Percentiles rank a stretch among this genome's conserved stretches.
These are phyloP conservation scores for Siniperca knerii DNA, from an alignment of 2,113 vertebrate species.

Conservation along the genomic window DNA sequence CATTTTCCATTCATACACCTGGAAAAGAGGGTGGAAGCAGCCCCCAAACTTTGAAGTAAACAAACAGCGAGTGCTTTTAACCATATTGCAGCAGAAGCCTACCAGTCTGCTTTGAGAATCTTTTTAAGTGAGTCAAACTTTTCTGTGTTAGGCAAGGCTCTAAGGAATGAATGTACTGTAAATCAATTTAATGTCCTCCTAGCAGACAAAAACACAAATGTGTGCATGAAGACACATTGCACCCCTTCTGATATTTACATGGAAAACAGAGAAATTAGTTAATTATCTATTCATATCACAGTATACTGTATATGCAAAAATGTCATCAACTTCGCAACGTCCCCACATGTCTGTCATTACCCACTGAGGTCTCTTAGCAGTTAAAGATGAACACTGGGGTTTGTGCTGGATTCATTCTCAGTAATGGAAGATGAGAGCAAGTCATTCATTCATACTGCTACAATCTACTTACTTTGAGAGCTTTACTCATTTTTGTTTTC, in stretches of 20 bases:
- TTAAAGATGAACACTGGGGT: background rate
- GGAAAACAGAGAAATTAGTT: background rate
- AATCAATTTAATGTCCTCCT: background rate
- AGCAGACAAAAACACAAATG: background rate
- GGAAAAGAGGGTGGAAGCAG: background rate
- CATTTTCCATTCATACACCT: background rate
- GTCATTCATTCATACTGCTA: too few relatives aligned
- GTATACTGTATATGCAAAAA: background rate
- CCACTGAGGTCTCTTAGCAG: slow-evolving; percentile 3
- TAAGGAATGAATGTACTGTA: background rate
- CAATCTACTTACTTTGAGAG: too few relatives aligned
- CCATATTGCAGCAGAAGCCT: background rate
- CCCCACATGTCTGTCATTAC: background rate
- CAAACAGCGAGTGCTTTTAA: background rate
- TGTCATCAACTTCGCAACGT: background rate
- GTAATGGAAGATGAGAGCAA: background rate
- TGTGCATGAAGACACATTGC: background rate
- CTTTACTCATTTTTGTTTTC: too few relatives aligned
- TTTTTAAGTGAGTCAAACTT: background rate
- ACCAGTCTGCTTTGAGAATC: background rate
- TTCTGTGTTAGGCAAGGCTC: background rate
- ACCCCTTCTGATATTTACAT: background rate
- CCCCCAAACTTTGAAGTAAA: background rate
- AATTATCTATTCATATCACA: background rate
- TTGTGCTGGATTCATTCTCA: background rate